Evolutionary conservation across 23 tunicate species (phyloP), one percentile per base, ranked within the genome.

Genomic region (Trididemnum miniatum): DNA sequence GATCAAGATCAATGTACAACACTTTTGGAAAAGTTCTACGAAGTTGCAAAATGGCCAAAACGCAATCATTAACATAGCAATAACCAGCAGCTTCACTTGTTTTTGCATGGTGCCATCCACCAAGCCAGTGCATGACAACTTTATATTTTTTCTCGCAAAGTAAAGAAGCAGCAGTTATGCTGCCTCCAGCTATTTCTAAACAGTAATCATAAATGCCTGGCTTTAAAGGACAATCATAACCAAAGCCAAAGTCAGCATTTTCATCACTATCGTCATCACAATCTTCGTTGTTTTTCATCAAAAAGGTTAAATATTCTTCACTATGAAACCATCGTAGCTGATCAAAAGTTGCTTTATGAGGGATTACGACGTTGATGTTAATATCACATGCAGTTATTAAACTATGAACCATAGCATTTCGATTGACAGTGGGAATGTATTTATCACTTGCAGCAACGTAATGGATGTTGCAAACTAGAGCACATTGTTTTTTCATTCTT

Each of bases 51-150:
- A 92, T 92, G 23, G 81, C 86, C 2, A 92, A 69, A 0, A 92
- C 97, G 37, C 92, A 87, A 64, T 92, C 97, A 64, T 92, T 92
- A 37, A 92, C 78, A 71, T 87, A 92, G 64, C 97, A 92, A 65
- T 82, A 92, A 0, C 97, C 97, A 20, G 97, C 74, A 28, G 92
- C 92, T 22, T 72, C 65, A 62, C 62, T 60, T 38, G 84, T 79
- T 79, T 92, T 87, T 0, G 97, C 97, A 77, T 92, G 97, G 74
- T 92, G 97, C 97, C 97, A 92, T 25, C 97, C 97, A 22, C 97
- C 97, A 2, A 73, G 34, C 97, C 97, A 92, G 32, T 92, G 91
- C 20, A 92, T 26, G 20, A 89, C 97, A 37, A 83, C 76, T 29
- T 83, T 22, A 63, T 51, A 87, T 0, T 69, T 38, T 40, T 80